These are phyloP conservation scores for Matsumurasca onukii DNA, from an alignment of 1,140 invertebrate species.

Conservation along the genomic window DNA sequence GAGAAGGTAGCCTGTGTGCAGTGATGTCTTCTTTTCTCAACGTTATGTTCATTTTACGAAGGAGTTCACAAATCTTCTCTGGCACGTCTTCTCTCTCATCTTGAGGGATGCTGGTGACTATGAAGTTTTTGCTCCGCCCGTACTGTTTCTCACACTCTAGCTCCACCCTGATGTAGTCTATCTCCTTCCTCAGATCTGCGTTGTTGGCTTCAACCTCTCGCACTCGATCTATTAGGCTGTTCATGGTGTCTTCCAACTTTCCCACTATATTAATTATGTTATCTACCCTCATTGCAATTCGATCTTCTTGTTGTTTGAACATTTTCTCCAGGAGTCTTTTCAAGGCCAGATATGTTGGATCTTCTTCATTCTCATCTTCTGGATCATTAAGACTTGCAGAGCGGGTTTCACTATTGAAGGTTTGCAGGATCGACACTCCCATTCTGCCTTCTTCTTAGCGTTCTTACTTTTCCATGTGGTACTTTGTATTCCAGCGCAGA, in stretches of 20 bases:
- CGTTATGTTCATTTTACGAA: slow-evolving; percentile 1
- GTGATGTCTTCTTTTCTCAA: not conserved
- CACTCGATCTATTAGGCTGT: not conserved
- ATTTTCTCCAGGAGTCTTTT: not conserved
- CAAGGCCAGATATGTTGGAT: not conserved
- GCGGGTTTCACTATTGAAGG: not conserved
- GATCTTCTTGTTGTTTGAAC: not conserved
- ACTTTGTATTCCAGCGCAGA: not conserved
- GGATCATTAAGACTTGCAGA: no score
- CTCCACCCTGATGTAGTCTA: not conserved
- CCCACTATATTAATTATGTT: not conserved
- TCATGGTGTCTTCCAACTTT: not conserved
- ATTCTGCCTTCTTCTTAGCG: not conserved
- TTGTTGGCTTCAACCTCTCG: not conserved
- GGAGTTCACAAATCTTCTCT: not conserved
- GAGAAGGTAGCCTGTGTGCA: no score
- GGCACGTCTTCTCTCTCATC: not conserved
- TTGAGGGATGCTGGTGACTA: not conserved
- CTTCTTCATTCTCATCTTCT: not conserved
- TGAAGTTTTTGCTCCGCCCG: slow-evolving; percentile 2
- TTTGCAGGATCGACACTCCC: not conserved
- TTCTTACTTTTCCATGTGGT: not conserved
- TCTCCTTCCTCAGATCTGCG: not conserved
- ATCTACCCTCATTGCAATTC: not conserved
- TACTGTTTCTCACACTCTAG: slow-evolving; percentile 14